phyloP scores from a whole-genome alignment of 2,113 vertebrate genomes.

The Varanus salvator region DNA sequence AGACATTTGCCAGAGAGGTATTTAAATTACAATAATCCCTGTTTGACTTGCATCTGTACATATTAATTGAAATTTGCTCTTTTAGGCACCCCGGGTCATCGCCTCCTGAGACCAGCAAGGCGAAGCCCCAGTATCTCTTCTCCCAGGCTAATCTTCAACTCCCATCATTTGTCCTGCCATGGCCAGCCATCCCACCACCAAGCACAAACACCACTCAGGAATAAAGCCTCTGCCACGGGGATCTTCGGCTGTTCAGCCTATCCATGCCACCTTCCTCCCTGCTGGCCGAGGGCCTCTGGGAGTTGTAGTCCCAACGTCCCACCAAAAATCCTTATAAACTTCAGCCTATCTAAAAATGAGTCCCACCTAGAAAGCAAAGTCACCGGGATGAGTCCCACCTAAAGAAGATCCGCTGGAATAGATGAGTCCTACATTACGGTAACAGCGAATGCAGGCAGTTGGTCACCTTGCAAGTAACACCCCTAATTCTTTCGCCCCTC shows the following conservation, averaged over 20 bases:
- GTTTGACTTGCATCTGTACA: background rate
- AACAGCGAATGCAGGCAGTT: background rate
- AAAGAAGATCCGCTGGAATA: too few species aligned
- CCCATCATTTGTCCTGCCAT: background rate
- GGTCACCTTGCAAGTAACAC: background rate
- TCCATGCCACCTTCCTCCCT: too few species aligned
- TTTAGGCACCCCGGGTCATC: background rate
- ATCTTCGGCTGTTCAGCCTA: too few species aligned
- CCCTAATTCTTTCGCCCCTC: background rate
- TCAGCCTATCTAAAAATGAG: background rate
- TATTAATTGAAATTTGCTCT: background rate
- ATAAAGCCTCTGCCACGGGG: background rate
- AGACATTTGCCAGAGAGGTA: background rate
- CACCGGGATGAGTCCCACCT: too few species aligned
- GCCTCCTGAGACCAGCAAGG: too few species aligned
- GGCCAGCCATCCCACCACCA: background rate
- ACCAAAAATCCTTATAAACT: too few species aligned
- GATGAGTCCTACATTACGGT: too few species aligned
- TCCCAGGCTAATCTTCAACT: background rate
- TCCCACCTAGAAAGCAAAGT: background rate
- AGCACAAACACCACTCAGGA: background rate
- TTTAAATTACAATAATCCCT: background rate
- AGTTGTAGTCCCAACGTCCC: too few species aligned
- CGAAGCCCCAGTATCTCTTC: background rate
- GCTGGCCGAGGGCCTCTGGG: too few species aligned